phyloP scores from a whole-genome alignment of 2,888 invertebrate species.

The Drymonia ruficornis region DNA sequence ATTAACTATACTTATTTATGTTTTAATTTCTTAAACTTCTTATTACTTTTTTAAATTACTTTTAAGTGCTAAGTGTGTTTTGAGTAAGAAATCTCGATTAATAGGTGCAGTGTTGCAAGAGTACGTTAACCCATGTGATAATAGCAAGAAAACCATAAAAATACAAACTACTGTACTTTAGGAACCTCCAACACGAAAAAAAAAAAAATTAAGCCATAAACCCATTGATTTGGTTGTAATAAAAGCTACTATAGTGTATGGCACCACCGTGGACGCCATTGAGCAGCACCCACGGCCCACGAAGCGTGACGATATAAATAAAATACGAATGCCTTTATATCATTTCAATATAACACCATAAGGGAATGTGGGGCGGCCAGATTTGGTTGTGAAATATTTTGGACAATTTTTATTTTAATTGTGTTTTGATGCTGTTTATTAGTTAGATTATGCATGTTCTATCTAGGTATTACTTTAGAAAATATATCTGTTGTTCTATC shows the following conservation, averaged over 20 bases:
- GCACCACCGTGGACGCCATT: slow-evolving; percentile 20
- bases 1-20: too few species aligned
- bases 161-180: background rate
- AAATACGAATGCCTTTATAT: slow-evolving; percentile 13
- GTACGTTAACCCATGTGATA: background rate
- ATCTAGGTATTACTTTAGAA: too few species aligned
- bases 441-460: too few species aligned
- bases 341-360: slow-evolving; percentile 3
- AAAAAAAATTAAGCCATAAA: slow-evolving; percentile 28
- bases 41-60: too few species aligned
- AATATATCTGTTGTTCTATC: too few species aligned
- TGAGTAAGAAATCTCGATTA: background rate
- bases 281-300: slow-evolving; percentile 25
- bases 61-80: too few species aligned
- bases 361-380: slow-evolving; percentile 2
- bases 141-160: background rate
- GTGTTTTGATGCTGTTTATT: too few species aligned
- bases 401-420: background rate
- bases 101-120: background rate
- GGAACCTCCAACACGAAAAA: background rate
- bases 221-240: slow-evolving; percentile 25
- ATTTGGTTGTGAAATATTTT: background rate
- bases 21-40: too few species aligned
- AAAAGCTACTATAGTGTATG: slow-evolving; percentile 25
- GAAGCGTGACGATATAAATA: slow-evolving; percentile 18